A percentile compares a stretch with the other conserved stretches of the same genome.
Conservation (phyloP, 2,888 invertebrate species). For the Patella caerulea region DNA sequence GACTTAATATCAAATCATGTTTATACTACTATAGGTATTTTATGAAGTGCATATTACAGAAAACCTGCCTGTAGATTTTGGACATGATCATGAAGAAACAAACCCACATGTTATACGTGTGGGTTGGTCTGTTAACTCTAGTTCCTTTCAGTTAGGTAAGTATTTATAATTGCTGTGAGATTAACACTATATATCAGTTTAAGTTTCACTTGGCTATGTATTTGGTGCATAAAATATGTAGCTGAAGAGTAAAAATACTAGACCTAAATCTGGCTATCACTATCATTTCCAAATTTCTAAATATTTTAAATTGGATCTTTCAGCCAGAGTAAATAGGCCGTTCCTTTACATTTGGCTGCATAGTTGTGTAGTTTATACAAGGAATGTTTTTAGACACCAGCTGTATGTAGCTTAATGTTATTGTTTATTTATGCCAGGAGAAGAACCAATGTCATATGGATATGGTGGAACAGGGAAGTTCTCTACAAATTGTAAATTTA, state of each 20-base stretch:
- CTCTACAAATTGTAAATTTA: conserved; percentile 82
- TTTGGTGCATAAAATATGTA: too few relatives aligned
- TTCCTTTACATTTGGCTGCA: too few relatives aligned
- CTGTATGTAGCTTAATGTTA: background rate
- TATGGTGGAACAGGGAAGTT: conserved; percentile 89
- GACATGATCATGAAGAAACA: conserved; percentile 71
- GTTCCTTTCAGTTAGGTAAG: conserved; percentile 85
- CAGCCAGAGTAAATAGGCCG: too few relatives aligned
- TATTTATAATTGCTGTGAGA: conserved; percentile 25
- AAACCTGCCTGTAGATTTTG: conserved; percentile 74
- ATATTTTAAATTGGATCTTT: too few relatives aligned
- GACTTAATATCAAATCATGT: background rate
- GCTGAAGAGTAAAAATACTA: too few relatives aligned
- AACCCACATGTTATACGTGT: conserved; percentile 84
- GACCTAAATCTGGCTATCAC: too few relatives aligned
- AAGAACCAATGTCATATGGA: conserved; percentile 82
- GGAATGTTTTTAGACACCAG: too few relatives aligned
- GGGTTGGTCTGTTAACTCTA: conserved; percentile 87
- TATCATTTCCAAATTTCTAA: too few relatives aligned
- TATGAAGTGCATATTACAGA: conserved; percentile 68
- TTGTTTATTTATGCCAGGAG: conserved; percentile 74
- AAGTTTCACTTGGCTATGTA: too few relatives aligned
- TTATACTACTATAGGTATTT: conserved; percentile 56
- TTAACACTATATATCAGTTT: too few relatives aligned
- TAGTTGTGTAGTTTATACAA: too few relatives aligned